Evolutionary conservation across 2,113 vertebrate species (phyloP).

Genomic region (Dinomys branickii): DNA sequence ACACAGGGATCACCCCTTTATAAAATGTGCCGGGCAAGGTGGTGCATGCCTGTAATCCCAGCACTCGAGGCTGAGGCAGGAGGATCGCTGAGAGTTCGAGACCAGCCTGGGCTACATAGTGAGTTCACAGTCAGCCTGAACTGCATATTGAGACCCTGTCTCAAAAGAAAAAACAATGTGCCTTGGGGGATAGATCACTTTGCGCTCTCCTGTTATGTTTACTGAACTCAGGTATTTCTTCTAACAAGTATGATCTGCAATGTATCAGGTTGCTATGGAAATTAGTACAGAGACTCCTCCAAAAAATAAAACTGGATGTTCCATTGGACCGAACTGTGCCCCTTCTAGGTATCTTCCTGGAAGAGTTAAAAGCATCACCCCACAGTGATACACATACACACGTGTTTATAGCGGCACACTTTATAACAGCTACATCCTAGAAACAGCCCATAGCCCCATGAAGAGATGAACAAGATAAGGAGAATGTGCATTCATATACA

Average conservation of each 20-base stretch:
- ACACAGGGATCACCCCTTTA: background rate
- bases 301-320: background rate
- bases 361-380: background rate
- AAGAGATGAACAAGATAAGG: background rate
- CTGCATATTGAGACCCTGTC: no score
- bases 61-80: no score
- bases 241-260: slow-evolving; percentile 38
- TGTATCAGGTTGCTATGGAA: background rate
- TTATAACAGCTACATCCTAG: background rate
- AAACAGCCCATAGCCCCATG: background rate
- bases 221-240: slow-evolving; percentile 27
- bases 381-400: background rate
- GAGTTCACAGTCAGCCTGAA: no score
- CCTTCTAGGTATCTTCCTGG: background rate
- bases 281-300: background rate
- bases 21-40: background rate
- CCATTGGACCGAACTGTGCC: background rate
- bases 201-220: background rate
- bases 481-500: background rate
- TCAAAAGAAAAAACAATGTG: no score
- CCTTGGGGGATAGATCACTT: no score
- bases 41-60: no score
- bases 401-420: background rate
- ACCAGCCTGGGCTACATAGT: no score
- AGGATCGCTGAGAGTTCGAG: no score